Conservation (phyloP, 1,140 invertebrate species). For the Halesus radiatus region DNA sequence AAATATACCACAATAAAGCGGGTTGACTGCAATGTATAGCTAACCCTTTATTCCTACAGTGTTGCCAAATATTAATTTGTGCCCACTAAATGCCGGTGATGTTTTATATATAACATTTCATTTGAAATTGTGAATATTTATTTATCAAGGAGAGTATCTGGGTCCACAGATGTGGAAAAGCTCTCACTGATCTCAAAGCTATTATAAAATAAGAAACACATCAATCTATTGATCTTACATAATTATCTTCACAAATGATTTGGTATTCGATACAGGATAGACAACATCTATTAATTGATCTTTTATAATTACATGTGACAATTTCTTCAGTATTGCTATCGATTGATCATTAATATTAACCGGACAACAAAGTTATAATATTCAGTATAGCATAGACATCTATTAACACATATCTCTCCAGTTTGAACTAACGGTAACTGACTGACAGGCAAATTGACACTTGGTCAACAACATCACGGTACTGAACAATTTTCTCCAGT, state of each 20-base stretch:
- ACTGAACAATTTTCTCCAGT: slow-evolving; percentile 12
- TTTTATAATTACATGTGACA: slow-evolving; percentile 28
- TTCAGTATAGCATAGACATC: slow-evolving; percentile 13
- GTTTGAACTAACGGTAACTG: slow-evolving; percentile 53
- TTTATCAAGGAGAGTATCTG: slow-evolving; percentile 15
- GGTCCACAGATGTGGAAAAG: background rate
- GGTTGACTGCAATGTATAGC: background rate
- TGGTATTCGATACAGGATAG: no score
- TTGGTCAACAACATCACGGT: slow-evolving; percentile 18
- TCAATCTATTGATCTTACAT: no score
- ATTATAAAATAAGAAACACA: no score
- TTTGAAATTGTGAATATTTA: background rate
- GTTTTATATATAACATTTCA: no score
- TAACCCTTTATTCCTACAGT: no score
- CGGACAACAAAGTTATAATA: slow-evolving; percentile 19
- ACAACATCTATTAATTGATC: slow-evolving; percentile 17
- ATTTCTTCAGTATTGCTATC: background rate
- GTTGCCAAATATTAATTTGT: no score
- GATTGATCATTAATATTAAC: no score
- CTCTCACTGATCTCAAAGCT: no score
- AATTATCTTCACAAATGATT: no score
- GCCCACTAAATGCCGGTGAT: no score
- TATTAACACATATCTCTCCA: slow-evolving; percentile 11
- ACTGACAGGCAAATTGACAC: slow-evolving; percentile 40
- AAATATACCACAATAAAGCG: background rate